Conservation (phyloP, 2,113 vertebrate species). For the Vanacampus margaritifer region DNA sequence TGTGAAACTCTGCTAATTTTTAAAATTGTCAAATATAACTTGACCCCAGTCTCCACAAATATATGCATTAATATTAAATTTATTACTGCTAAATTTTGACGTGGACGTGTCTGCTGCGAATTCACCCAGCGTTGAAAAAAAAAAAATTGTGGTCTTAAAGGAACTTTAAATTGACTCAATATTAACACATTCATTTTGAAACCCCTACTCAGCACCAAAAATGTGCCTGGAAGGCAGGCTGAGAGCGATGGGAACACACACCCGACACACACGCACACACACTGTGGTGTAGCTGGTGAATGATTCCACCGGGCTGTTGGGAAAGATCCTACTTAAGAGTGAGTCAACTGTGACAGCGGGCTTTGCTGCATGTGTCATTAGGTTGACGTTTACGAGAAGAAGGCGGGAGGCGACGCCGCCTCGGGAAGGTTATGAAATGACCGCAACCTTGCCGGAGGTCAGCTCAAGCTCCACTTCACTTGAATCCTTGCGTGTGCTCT, state of each 20-base stretch:
- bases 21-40: too few species aligned
- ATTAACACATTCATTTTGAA: too few species aligned
- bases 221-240: conserved; percentile 19
- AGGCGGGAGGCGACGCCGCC: conserved; percentile 27
- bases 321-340: conserved; percentile 35
- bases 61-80: too few species aligned
- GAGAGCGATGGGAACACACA: conserved; percentile 30
- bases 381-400: conserved; percentile 39
- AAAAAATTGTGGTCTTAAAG: too few species aligned
- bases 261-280: neutral
- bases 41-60: too few species aligned
- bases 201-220: conserved; percentile 3
- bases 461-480: neutral
- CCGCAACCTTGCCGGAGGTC: neutral
- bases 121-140: too few species aligned
- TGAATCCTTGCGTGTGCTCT: neutral
- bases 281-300: conserved; percentile 32
- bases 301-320: conserved; percentile 43
- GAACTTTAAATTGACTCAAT: too few species aligned
- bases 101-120: too few species aligned
- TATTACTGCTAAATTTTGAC: too few species aligned
- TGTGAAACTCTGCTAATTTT: too few species aligned
- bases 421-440: conserved; percentile 24
- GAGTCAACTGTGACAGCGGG: conserved; percentile 47
- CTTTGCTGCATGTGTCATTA: conserved; percentile 27